phyloP scores from a whole-genome alignment of 2,888 invertebrate genomes.

The Leptinotarsa rubiginosa region DNA sequence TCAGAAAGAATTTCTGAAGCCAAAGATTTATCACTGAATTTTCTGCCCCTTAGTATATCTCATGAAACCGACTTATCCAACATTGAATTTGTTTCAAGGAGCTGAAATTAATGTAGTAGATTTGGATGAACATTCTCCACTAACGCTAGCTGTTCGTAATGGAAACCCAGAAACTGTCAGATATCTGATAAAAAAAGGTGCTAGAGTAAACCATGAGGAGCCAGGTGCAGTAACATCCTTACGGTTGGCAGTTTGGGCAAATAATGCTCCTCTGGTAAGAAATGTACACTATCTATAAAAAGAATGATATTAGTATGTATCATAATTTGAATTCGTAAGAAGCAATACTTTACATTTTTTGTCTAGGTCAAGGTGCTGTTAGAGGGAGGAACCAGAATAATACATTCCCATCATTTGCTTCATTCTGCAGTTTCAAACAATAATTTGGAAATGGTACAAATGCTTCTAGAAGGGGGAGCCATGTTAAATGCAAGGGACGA shows the following conservation, averaged over 20 bases:
- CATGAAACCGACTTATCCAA: neutral
- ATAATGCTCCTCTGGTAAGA: slow-evolving; percentile 70
- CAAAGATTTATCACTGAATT: too few species aligned
- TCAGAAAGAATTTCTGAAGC: too few species aligned
- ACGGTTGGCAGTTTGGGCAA: slow-evolving; percentile 76
- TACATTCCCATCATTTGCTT: slow-evolving; percentile 77
- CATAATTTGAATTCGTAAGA: slow-evolving; percentile 1
- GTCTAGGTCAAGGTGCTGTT: slow-evolving; percentile 66
- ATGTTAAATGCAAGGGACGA: slow-evolving; percentile 75
- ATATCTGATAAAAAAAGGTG: slow-evolving; percentile 70
- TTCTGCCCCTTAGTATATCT: too few species aligned
- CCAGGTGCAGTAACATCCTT: slow-evolving; percentile 78
- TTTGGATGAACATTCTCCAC: slow-evolving; percentile 67
- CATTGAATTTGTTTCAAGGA: slow-evolving; percentile 58
- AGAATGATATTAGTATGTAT: neutral
- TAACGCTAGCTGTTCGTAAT: slow-evolving; percentile 65
- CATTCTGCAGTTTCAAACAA: slow-evolving; percentile 76
- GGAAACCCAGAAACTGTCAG: slow-evolving; percentile 64
- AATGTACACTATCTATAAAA: neutral
- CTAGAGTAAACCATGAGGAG: slow-evolving; percentile 77
- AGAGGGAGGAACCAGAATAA: slow-evolving; percentile 75
- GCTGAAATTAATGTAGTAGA: slow-evolving; percentile 72
- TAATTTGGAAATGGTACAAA: slow-evolving; percentile 71
- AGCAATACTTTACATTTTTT: neutral
- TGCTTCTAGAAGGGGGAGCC: slow-evolving; percentile 71